Percentiles rank a stretch among this genome's conserved stretches.
phyloP scores from a whole-genome alignment of 2,888 invertebrate species.

The Calameuta filiformis region DNA sequence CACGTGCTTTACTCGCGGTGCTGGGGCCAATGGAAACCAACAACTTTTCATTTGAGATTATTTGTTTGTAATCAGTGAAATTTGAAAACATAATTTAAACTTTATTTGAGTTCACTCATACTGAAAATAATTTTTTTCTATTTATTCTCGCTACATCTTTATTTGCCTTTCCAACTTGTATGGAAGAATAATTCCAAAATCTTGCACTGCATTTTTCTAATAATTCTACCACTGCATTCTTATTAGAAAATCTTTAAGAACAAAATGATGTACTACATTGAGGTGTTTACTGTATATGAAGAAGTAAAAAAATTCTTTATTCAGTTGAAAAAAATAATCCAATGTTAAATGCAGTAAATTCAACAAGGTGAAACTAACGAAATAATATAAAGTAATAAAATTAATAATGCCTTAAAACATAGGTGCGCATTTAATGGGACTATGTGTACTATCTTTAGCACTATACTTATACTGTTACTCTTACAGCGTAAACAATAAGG shows the following conservation, averaged over 20 bases:
- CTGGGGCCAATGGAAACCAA: conserved; percentile 34
- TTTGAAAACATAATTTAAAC: conserved; percentile 19
- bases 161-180: background rate
- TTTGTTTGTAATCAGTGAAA: conserved; percentile 19
- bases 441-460: conserved; percentile 22
- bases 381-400: background rate
- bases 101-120: background rate
- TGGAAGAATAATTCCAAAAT: conserved; percentile 12
- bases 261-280: conserved; percentile 3
- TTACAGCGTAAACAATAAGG: conserved; percentile 9
- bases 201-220: conserved; percentile 7
- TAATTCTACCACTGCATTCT: background rate
- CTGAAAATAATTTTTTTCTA: conserved; percentile 1
- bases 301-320: conserved; percentile 17
- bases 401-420: conserved; percentile 47
- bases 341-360: background rate
- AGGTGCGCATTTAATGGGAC: conserved; percentile 35
- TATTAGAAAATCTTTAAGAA: background rate
- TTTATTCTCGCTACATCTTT: conserved; percentile 1
- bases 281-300: conserved; percentile 14
- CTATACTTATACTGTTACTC: conserved; percentile 4
- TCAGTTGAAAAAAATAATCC: background rate
- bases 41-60: conserved; percentile 18
- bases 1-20: conserved; percentile 28
- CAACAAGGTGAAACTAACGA: background rate